Percentiles rank a stretch among this genome's conserved stretches.
Conservation (phyloP, 2,888 invertebrate genomes). For the Drosophila anceps region DNA sequence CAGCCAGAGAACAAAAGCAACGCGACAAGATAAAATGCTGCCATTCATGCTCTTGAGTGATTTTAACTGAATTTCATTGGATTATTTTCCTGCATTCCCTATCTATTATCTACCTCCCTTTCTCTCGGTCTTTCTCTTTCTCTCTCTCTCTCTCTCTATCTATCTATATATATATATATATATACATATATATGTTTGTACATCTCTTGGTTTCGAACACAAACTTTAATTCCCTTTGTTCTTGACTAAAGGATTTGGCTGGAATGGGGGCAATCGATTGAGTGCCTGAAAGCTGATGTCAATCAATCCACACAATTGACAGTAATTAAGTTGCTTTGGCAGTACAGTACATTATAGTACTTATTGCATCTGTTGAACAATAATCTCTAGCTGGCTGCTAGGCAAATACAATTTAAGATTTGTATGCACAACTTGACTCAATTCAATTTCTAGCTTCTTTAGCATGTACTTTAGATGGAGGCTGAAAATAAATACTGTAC, state of each 20-base stretch:
- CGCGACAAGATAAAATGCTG: constrained; percentile 68
- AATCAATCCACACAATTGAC: constrained; percentile 35
- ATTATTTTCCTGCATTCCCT: constrained; percentile 28
- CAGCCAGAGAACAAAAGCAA: constrained; percentile 59
- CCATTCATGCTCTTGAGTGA: constrained; percentile 77
- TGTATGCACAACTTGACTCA: constrained; percentile 4
- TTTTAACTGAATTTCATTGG: constrained; percentile 76
- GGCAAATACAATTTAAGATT: not conserved
- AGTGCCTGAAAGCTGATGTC: constrained; percentile 31
- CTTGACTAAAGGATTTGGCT: constrained; percentile 10
- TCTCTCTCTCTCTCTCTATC: not conserved
- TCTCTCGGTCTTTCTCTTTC: not conserved
- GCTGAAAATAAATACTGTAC: not conserved
- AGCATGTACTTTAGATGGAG: not conserved
- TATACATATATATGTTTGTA: constrained; percentile 7
- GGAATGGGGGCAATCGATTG: constrained; percentile 44
- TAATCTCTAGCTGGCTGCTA: not conserved
- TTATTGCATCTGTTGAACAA: constrained; percentile 2
- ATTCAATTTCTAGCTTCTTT: not conserved
- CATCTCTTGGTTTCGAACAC: constrained; percentile 19
- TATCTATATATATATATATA: not conserved
- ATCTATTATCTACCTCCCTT: not conserved
- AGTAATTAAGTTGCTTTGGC: constrained; percentile 20
- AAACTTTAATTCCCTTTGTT: constrained; percentile 49
- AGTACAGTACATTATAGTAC: not conserved